A percentile compares a stretch with the other conserved stretches of the same genome.
These are phyloP conservation scores for Incurvaria masculella DNA, from an alignment of 2,888 invertebrate genomes.

Conservation along the genomic window DNA sequence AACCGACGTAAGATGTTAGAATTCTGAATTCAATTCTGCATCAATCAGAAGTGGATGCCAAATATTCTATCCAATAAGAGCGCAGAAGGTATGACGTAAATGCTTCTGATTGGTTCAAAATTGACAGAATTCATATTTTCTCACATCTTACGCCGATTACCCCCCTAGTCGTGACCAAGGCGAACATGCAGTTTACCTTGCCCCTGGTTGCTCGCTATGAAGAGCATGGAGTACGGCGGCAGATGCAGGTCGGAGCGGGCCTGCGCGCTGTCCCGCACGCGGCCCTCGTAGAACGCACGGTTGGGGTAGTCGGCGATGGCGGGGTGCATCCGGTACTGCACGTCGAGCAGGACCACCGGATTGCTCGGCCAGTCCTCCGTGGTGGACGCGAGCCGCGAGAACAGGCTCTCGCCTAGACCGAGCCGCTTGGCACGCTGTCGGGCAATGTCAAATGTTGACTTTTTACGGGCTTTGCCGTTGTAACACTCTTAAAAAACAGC, in stretches of 20 bases:
- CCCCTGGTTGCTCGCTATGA: constrained; percentile 32
- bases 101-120: too few species aligned
- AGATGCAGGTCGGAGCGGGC: constrained; percentile 23
- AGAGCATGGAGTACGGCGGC: constrained; percentile 33
- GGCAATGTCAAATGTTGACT: too few species aligned
- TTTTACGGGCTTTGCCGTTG: too few species aligned
- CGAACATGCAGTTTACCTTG: constrained; percentile 26
- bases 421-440: constrained; percentile 66
- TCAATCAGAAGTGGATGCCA: too few species aligned
- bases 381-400: constrained; percentile 66
- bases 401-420: constrained; percentile 72
- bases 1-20: too few species aligned
- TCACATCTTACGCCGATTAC: too few species aligned
- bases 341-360: constrained; percentile 56
- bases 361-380: constrained; percentile 36
- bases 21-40: too few species aligned
- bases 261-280: constrained; percentile 34
- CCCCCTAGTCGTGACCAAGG: background rate
- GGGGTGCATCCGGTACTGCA: constrained; percentile 85
- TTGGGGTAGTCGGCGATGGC: constrained; percentile 81
- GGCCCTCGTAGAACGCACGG: constrained; percentile 62
- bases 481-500: too few species aligned
- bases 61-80: too few species aligned
- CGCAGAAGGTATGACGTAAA: too few species aligned
- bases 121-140: background rate